phyloP scores from a whole-genome alignment of 2,113 vertebrate genomes.

The Pithys albifrons region DNA sequence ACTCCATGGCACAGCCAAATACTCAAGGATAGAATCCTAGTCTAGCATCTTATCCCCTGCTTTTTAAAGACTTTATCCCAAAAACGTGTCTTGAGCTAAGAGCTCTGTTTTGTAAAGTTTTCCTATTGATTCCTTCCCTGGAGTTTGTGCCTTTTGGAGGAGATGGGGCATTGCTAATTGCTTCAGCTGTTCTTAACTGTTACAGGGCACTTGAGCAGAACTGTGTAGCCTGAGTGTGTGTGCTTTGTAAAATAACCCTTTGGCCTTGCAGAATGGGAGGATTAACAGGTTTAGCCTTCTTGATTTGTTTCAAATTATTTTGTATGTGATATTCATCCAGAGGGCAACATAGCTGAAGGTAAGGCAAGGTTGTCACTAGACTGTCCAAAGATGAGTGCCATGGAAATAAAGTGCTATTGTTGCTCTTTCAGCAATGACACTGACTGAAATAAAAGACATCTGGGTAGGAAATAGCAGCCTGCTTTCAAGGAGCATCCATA shows the following conservation, averaged over 20 bases:
- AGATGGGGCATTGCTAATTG: conserved; percentile 29
- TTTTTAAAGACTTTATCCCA: conserved; percentile 21
- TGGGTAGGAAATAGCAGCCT: conserved; percentile 35
- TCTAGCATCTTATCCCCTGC: background rate
- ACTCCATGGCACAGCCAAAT: fast-evolving
- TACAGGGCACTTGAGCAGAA: conserved; percentile 12
- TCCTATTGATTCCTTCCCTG: conserved; percentile 21
- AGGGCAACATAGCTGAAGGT: background rate
- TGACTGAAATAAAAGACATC: conserved; percentile 23
- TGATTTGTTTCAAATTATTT: conserved; percentile 15
- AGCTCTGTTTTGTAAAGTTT: conserved; percentile 5
- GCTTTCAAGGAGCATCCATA: conserved; percentile 45
- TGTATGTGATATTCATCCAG: background rate
- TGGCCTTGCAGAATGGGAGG: background rate
- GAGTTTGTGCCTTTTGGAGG: conserved; percentile 2
- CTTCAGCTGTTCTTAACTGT: conserved; percentile 24
- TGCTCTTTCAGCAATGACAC: background rate
- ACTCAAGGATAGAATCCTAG: background rate
- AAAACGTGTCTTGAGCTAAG: background rate
- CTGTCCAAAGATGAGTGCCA: background rate
- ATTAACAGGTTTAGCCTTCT: conserved; percentile 25
- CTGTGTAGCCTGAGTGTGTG: background rate
- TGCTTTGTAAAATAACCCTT: conserved; percentile 17
- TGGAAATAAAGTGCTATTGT: background rate
- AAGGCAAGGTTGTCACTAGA: background rate